Base-by-base conservation (phyloP, 2,797 vertebrate genomes). In the Graptemys geographica region DNA sequence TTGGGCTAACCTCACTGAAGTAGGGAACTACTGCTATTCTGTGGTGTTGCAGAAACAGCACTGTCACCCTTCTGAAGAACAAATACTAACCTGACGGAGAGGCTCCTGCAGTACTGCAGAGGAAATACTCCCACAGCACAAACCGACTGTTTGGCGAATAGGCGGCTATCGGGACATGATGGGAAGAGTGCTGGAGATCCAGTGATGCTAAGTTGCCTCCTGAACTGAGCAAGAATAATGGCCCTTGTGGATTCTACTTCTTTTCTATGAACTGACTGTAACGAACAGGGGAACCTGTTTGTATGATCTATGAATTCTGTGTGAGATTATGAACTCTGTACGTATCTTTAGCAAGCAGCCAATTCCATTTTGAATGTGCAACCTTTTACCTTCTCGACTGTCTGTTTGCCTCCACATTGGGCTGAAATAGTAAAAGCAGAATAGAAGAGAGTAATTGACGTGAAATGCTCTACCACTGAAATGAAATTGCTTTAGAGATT, bases 121-220 rank as follows among this genome's bases (percentile, higher is more conserved):
- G 25, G 27, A 82, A 57, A 53, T 27, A 13, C 19, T 79, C 18
- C 15, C 49, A 53, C 10, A 25, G 15, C 52, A 81, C 52, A 53
- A 85, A 87, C 78, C 5, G 57, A 96, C 7, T 89, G 91, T 88
- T 87, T 94, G 56, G 86, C 57, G 27, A 92, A 81, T 79, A 56
- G 88, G 37, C 79, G 56, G 2, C 56, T 84, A 83, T 4, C 88
- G 33, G 11, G 94, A 28, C 25, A 49, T 27, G 41, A 12, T 31
- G 13, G 44, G 15, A 16, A 28, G 44, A 31, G 74, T 4, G 6
- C 44, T 4, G 13, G 74, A 76, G 41, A 76, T 44, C 25, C 41
- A 47, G 41, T 28, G 23, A 76, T 47, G 74, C n/a, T 23, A 10
- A 72, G 37, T 13, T 47, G 74, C 47, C 74, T 27, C 72, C 25